phyloP scores from a whole-genome alignment of 92 coral and sea anemone genomes.

The Porites cylindrica region DNA sequence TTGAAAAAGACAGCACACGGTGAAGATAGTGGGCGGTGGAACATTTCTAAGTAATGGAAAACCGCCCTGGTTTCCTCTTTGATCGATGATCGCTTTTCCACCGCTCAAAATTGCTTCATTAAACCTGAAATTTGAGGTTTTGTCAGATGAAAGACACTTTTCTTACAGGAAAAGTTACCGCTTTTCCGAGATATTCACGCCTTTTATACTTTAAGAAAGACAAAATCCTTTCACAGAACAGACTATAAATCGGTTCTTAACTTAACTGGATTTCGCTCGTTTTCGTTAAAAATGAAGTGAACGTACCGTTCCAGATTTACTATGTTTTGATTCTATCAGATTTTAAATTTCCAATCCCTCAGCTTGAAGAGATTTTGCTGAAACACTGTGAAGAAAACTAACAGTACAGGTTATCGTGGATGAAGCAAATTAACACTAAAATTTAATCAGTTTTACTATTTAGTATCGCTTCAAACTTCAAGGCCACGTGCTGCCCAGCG shows the following conservation, averaged over 20 bases:
- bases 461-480: not conserved
- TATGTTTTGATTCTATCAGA: not conserved
- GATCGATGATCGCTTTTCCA: not conserved
- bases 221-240: not conserved
- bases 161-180: not conserved
- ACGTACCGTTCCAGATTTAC: not conserved
- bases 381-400: not conserved
- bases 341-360: not conserved
- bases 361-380: not conserved
- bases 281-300: constrained; percentile 20
- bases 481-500: constrained; percentile 37
- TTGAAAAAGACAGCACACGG: constrained; percentile 1
- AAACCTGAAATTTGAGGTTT: constrained; percentile 14
- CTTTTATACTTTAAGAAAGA: not conserved
- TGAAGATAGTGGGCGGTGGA: constrained; percentile 33
- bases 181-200: constrained; percentile 16
- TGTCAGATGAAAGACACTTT: not conserved
- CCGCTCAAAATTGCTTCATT: not conserved
- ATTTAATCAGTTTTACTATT: not conserved
- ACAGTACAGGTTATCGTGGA: not conserved
- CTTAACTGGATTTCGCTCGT: constrained; percentile 43
- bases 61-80: not conserved
- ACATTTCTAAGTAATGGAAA: not conserved
- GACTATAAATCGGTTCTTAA: not conserved
- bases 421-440: not conserved